These are phyloP conservation scores for Thamnophis elegans DNA, from an alignment of 2,797 vertebrate genomes.

Conservation along the genomic window DNA sequence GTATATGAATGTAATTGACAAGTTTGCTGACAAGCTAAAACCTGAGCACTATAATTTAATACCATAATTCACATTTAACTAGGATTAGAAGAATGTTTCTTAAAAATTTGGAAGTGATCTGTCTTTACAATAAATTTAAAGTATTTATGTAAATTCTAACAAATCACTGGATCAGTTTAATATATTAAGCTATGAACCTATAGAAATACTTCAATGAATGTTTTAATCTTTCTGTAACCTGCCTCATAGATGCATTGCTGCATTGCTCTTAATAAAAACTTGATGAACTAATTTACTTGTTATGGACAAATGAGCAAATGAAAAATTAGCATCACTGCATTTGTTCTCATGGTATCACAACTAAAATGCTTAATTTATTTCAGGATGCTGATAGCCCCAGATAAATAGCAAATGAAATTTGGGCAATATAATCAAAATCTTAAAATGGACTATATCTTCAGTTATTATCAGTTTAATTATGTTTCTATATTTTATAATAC, in stretches of 20 bases:
- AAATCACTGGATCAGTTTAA: not conserved
- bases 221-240: slow-evolving; percentile 8
- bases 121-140: not conserved
- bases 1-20: not conserved
- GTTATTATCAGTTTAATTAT: slow-evolving; percentile 70
- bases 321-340: not conserved
- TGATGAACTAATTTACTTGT: not conserved
- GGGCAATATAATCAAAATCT: slow-evolving; percentile 52
- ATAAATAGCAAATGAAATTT: slow-evolving; percentile 45
- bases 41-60: not conserved
- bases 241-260: not conserved
- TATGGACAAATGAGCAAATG: not conserved
- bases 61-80: not conserved
- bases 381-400: not conserved
- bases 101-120: not conserved
- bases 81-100: not conserved
- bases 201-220: not conserved
- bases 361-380: not conserved
- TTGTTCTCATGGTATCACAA: not conserved
- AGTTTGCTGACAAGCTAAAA: not conserved
- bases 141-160: not conserved
- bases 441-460: slow-evolving; percentile 35
- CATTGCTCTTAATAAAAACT: not conserved
- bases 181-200: not conserved
- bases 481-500: slow-evolving; percentile 60